Conservation (phyloP, 2,797 vertebrate species). For the Champsocephalus esox region DNA sequence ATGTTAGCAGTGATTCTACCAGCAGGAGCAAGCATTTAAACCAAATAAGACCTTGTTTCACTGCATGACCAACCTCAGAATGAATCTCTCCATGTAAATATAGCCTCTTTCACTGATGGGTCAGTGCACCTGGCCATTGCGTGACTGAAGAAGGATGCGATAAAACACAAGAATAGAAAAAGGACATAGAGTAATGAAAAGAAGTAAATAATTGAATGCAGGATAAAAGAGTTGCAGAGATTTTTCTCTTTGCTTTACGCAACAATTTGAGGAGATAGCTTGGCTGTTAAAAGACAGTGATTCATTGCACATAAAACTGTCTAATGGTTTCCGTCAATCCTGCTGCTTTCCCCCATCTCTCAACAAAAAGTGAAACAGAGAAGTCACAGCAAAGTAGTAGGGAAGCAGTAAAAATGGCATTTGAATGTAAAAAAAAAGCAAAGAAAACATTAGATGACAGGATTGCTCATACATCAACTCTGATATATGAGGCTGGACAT, state of each 20-base stretch:
- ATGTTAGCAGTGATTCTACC: background rate
- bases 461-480: constrained; percentile 9
- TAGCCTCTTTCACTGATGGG: constrained; percentile 25
- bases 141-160: constrained; percentile 39
- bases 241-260: constrained; percentile 22
- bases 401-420: constrained; percentile 6
- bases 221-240: background rate
- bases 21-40: constrained; percentile 5
- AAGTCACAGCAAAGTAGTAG: background rate
- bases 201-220: constrained; percentile 58
- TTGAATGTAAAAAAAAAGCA: constrained; percentile 1
- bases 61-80: background rate
- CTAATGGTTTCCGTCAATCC: background rate
- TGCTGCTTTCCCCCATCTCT: background rate
- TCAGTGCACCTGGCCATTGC: constrained; percentile 47
- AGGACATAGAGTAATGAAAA: constrained; percentile 42
- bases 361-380: background rate
- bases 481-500: constrained; percentile 3
- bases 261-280: constrained; percentile 1
- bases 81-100: constrained; percentile 34
- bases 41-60: constrained; percentile 12
- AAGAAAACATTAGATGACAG: background rate
- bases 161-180: constrained; percentile 44
- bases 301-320: background rate
- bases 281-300: constrained; percentile 6